These are phyloP conservation scores for Zootermopsis nevadensis DNA, from an alignment of 2,888 invertebrate species.

Conservation along the genomic window DNA sequence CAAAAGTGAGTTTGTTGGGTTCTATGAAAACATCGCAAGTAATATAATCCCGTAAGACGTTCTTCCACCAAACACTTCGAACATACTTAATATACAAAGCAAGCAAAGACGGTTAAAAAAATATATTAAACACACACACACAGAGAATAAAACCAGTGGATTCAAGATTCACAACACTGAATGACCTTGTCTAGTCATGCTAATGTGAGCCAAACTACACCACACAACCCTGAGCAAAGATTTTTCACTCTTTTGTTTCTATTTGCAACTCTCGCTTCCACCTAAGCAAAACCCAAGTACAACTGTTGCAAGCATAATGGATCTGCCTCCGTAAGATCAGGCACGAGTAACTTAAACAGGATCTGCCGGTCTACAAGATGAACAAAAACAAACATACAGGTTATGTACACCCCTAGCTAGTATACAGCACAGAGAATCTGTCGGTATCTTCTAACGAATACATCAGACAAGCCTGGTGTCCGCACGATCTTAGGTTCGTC, in stretches of 20 bases:
- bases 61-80: neutral
- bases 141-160: neutral
- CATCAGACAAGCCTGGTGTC: no score
- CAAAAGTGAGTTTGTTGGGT: no score
- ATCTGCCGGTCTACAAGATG: no score
- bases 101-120: neutral
- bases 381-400: no score
- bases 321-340: neutral
- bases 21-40: no score
- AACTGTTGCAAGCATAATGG: neutral
- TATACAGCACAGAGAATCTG: no score
- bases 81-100: neutral
- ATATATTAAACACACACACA: neutral
- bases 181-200: constrained; percentile 24
- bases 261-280: neutral
- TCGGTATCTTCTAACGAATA: no score
- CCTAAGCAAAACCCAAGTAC: neutral
- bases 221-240: neutral
- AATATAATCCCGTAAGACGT: neutral
- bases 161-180: neutral
- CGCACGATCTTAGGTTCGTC: no score
- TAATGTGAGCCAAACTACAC: neutral
- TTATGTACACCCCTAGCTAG: no score
- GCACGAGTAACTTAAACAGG: neutral
- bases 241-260: neutral